These are phyloP conservation scores for Ptilonorhynchus violaceus DNA, from an alignment of 2,113 vertebrate species.

Conservation along the genomic window DNA sequence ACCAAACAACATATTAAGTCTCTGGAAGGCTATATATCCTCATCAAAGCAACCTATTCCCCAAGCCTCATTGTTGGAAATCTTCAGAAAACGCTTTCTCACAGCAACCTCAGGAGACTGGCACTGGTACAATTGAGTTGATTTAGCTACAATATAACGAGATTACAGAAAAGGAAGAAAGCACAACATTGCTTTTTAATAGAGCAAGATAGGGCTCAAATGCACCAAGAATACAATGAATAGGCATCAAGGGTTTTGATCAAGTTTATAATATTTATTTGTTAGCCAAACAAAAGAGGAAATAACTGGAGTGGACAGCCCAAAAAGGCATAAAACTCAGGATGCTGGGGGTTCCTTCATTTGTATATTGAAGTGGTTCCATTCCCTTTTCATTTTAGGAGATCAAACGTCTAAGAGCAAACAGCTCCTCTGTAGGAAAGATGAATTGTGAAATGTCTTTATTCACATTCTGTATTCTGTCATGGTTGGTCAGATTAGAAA, in stretches of 20 bases:
- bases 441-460: background rate
- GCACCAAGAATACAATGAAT: background rate
- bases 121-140: background rate
- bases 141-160: background rate
- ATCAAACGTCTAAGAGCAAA: background rate
- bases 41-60: background rate
- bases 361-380: background rate
- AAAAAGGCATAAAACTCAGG: background rate
- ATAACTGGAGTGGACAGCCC: background rate
- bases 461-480: background rate
- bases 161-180: background rate
- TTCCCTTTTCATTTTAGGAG: background rate
- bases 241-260: background rate
- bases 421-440: background rate
- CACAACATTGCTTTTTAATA: slow-evolving; percentile 25
- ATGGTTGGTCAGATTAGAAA: background rate
- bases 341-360: background rate
- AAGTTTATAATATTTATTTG: background rate
- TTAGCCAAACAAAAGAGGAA: background rate
- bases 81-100: background rate
- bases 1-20: background rate
- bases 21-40: background rate
- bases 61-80: background rate
- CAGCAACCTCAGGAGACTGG: background rate
- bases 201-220: background rate